Evolutionary conservation across 2,113 vertebrate species (phyloP), one percentile per base, ranked within the genome.

Genomic region (Toxotes jaculatrix): DNA sequence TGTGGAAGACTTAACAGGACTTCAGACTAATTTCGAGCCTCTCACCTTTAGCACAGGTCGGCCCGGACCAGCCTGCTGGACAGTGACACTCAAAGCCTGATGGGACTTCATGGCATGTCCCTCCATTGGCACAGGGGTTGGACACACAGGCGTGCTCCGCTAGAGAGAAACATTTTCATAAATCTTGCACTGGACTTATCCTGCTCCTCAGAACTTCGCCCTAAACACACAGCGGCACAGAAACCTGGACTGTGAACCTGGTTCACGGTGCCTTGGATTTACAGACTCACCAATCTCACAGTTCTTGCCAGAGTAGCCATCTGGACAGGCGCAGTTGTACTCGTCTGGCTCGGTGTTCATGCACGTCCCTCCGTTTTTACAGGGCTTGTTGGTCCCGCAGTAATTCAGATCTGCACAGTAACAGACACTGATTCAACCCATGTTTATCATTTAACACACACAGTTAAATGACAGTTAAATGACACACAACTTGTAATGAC

Each of bases 81-180:
- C 98, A 99, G 88, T 96, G 97, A 85, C 98, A 99, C 87, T 98
- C 97, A 12, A 99, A 99, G 45, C 97, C 96, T 0, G 96, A 95
- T 0, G 96, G 94, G 77, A 96, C 95, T 80, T 98, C 98, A 0
- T 98, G 96, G 83, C 98, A 99, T 7, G 95, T 96, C 56, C 97
- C 98, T 55, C 97, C 96, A 1, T 97, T 99, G 84, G 98, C 98
- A 63, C 98, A 99, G 0, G 98, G 98, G 90, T 98, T 97, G 69
- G 98, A 99, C 65, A 96, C 94, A 1, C 98, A 99, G 77, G 98
- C 98, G 4, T 99, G 97, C 71, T 98, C 97, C 0, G 97, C 98
- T 70, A 10, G 1, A 45, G 12, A n/a, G 3, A 27, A 3, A 47
- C 34, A 9, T 5, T 6, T 19, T 31, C 1, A 49, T 4, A 12